Base-by-base conservation (phyloP, 2,113 vertebrate genomes). In the Anhinga anhinga region DNA sequence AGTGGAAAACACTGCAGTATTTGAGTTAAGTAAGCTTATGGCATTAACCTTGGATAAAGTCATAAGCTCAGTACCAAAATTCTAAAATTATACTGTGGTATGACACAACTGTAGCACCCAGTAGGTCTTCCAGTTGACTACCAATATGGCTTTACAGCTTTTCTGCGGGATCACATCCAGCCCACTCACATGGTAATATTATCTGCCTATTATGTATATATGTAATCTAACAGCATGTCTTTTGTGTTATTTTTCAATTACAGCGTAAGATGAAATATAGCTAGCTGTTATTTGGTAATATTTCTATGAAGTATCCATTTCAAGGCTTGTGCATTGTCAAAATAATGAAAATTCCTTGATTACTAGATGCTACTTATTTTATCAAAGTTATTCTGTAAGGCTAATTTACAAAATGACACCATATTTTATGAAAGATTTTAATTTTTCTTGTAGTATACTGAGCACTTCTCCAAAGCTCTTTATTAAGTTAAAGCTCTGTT, bases 11-110 rank as follows among this genome's bases (percentile, higher is more conserved):
- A 20, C 44, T 67, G 38, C n/a, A 70, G 26, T 90, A 73, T 86
- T 67, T 91, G 44, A 79, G 55, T 87, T 95, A 62, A 79, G 84
- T 93, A 94, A 91, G 80, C 74, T 96, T 90, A 93, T 61, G 47
- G 70, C 40, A 62, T 96, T 97, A 92, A 84, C 32, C 21, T 27
- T 81, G 74, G 93, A 71, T 76, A 61, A 92, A 50, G 58, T 93
- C 36, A 76, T 78, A 77, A 86, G 84, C 80, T 92, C 76, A 78
- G 15, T 72, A 76, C 52, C 38, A 87, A 92, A 94, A 85, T 84
- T 86, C 49, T 86, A 82, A 78, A 90, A 86, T 32, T 42, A 5
- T 81, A 53, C 76, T 72, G 49, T n/a, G n/a, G 29, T 72, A 56
- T 91, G 94, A 78, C 59, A 93, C 69, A 95, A 38, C 8, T 83